Evolutionary conservation across 1,140 invertebrate species (phyloP), one percentile per base, ranked within the genome.

Genomic region (Bombus picipes): DNA sequence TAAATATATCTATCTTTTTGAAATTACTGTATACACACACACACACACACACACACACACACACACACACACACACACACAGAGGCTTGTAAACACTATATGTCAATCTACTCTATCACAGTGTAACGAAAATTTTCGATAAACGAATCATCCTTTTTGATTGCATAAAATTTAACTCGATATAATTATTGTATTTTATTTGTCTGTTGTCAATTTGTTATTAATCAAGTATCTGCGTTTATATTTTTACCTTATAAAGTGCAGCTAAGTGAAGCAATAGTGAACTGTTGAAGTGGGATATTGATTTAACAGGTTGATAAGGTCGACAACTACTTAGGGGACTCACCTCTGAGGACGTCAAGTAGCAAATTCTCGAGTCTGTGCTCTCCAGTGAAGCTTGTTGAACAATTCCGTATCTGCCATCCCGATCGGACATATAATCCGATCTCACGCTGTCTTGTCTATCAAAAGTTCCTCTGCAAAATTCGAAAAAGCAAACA

Each of bases 331-430:
- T 86, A 92, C 89, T 91, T 72, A 87, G 89, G 92, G 86, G 88
- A 96, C 98, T 98, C 96, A 99, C 98, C 98, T 99, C 98, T 89
- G 98, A 99, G 79, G 98, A 99, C 87, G 98, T 99, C 93, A 99
- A 96, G 96, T 99, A 99, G 95, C 98, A 98, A 81, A 98, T 97
- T 89, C 98, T 96, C 78, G 98, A 98, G 96, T 99, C 98, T 32
- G 98, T 98, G 95, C 98, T 98, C 93, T 99, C 98, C 75, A 99
- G 97, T 77, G 98, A 99, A 66, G 98, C 98, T 95, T 99, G 98
- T 95, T 98, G 98, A 89, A 98, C 97, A 94, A 98, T 98, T 95
- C 98, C 98, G 85, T 98, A 97, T 86, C 96, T 95, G 37, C 97
- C 97, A 92, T 98, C 98, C 81, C 98, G 96, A 94, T 98, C 98